A percentile compares a stretch with the other conserved stretches of the same genome.
These are phyloP conservation scores for Nanorana parkeri DNA, from an alignment of 2,113 vertebrate species.

Conservation along the genomic window DNA sequence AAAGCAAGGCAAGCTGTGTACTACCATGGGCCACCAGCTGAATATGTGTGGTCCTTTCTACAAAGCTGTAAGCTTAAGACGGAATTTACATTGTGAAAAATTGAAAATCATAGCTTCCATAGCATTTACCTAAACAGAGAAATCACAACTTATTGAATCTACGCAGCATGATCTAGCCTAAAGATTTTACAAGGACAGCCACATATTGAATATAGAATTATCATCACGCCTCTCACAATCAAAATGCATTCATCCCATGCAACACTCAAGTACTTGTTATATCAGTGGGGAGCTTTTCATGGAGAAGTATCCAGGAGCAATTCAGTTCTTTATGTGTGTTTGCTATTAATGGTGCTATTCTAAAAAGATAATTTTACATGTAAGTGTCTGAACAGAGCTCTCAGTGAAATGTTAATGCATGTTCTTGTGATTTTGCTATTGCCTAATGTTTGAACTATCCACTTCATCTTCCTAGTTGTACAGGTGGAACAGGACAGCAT, in stretches of 20 bases:
- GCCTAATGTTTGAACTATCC: conserved; percentile 37
- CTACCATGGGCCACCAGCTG: too few species aligned
- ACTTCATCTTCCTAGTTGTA: conserved; percentile 14
- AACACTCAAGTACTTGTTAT: conserved; percentile 44
- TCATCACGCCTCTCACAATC: conserved; percentile 50
- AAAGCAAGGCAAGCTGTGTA: too few species aligned
- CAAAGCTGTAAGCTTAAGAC: too few species aligned
- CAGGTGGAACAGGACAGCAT: background rate
- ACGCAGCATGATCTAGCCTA: conserved; percentile 36
- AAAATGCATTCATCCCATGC: conserved; percentile 48
- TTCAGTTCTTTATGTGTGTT: conserved; percentile 42
- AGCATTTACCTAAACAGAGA: background rate
- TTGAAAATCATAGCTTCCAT: conserved; percentile 3
- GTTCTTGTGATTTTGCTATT: conserved; percentile 31
- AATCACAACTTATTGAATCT: conserved; percentile 31
- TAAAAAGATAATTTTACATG: conserved; percentile 47
- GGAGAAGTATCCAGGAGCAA: conserved; percentile 16
- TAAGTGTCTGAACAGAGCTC: conserved; percentile 35
- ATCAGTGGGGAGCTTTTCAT: conserved; percentile 51
- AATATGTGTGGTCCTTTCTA: too few species aligned
- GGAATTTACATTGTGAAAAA: background rate
- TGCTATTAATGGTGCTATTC: conserved; percentile 44
- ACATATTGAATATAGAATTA: conserved; percentile 32
- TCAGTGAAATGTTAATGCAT: conserved; percentile 48
- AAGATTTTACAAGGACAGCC: conserved; percentile 2